These are phyloP conservation scores for Apolygus lucorum DNA, from an alignment of 1,140 invertebrate genomes.

Conservation along the genomic window DNA sequence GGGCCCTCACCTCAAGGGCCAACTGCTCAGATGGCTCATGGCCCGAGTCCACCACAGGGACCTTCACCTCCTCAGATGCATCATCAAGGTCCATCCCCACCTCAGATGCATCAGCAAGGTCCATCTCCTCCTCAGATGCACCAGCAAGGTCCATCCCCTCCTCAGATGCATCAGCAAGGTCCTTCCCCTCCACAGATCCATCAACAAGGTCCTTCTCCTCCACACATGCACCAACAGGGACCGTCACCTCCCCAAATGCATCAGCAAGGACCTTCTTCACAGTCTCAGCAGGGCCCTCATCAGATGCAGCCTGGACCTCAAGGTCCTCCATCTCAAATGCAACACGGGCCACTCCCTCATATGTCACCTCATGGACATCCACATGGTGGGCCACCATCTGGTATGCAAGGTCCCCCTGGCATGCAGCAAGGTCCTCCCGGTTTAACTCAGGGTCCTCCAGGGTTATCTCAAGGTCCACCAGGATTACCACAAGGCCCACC, in stretches of 20 bases:
- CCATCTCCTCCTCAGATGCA: background rate
- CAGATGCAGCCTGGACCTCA: slow-evolving; percentile 32
- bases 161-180: background rate
- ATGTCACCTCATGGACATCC: background rate
- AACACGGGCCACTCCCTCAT: background rate
- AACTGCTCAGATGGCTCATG: background rate
- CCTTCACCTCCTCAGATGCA: slow-evolving; percentile 4
- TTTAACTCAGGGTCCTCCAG: background rate
- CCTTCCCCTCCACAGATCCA: slow-evolving; percentile 2
- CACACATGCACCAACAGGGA: background rate
- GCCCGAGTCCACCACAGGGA: background rate
- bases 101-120: background rate
- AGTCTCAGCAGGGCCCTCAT: slow-evolving; percentile 27
- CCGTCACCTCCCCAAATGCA: background rate
- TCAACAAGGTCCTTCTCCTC: background rate
- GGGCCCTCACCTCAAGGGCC: background rate
- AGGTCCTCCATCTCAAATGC: slow-evolving; percentile 6
- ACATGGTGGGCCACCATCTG: slow-evolving; percentile 1
- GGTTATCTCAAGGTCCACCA: background rate
- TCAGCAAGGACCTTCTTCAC: slow-evolving; percentile 27
- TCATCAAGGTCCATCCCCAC: background rate
- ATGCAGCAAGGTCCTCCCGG: background rate
- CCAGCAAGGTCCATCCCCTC: background rate
- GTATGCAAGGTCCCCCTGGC: slow-evolving; percentile 1
- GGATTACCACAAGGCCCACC: background rate